These are phyloP conservation scores for Tinamus guttatus DNA, from an alignment of 2,113 vertebrate genomes.

Conservation along the genomic window DNA sequence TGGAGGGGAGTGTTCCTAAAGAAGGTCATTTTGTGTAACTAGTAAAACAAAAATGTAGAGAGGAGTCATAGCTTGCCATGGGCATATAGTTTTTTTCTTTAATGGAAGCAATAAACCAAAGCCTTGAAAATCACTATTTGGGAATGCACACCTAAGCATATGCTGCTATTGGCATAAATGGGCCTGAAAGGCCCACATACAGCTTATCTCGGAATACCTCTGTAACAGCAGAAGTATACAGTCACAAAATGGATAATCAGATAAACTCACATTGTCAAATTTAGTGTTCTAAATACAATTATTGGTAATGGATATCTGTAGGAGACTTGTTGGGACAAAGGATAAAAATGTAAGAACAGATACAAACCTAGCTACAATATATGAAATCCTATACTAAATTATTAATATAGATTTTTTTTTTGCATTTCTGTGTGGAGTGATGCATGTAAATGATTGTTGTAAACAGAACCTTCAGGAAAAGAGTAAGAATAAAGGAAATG, in stretches of 20 bases:
- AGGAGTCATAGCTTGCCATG: neutral
- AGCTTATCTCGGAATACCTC: neutral
- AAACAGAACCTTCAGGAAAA: neutral
- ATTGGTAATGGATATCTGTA: neutral
- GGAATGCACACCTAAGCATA: rapidly evolving
- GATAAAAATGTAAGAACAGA: neutral
- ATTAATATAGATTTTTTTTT: neutral
- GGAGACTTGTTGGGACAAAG: neutral
- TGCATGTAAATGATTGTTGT: neutral
- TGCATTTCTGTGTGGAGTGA: neutral
- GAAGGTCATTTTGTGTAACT: neutral
- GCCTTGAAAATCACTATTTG: neutral
- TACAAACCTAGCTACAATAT: neutral
- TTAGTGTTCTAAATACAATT: neutral
- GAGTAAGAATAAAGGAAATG: neutral
- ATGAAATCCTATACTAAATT: neutral
- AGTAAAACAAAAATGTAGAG: neutral
- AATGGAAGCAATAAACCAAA: neutral
- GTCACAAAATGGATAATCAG: neutral
- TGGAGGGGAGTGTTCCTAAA: neutral
- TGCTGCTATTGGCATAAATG: neutral
- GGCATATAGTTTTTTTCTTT: neutral
- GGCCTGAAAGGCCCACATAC: neutral
- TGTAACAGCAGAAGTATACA: neutral
- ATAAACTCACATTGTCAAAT: neutral